Conservation (phyloP, 2,113 vertebrate genomes). For the Phalacrocorax carbo region DNA sequence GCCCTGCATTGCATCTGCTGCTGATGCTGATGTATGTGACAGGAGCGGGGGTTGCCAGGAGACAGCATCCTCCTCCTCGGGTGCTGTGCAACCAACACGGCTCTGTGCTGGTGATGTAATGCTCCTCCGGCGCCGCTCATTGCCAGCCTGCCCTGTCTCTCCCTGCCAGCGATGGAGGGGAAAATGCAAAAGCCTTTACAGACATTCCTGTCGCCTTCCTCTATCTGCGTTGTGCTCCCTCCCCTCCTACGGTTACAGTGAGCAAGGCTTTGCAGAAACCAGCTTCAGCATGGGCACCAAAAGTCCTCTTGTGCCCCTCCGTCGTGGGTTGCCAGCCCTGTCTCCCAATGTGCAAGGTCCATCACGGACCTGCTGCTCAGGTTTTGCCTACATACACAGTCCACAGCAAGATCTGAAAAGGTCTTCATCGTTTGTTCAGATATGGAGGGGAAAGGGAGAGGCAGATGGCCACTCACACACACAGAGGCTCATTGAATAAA, state of each 20-base stretch:
- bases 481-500: neutral
- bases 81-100: slow-evolving; percentile 23
- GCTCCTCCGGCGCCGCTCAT: neutral
- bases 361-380: rapidly evolving
- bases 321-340: rapidly evolving
- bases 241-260: rapidly evolving
- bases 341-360: rapidly evolving
- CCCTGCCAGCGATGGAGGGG: neutral
- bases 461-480: neutral
- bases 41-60: slow-evolving; percentile 54
- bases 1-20: neutral
- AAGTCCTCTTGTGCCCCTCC: neutral
- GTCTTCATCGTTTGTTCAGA: neutral
- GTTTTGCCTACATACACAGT: rapidly evolving
- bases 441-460: neutral
- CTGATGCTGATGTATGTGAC: slow-evolving; percentile 27
- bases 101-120: slow-evolving; percentile 41
- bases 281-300: rapidly evolving
- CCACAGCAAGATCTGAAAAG: neutral
- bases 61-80: slow-evolving; percentile 51
- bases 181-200: neutral
- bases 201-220: neutral
- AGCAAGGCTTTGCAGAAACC: neutral
- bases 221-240: rapidly evolving
- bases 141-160: neutral